These are phyloP conservation scores for Pristionchus mayeri DNA, from an alignment of 2,888 invertebrate genomes.

Conservation along the genomic window DNA sequence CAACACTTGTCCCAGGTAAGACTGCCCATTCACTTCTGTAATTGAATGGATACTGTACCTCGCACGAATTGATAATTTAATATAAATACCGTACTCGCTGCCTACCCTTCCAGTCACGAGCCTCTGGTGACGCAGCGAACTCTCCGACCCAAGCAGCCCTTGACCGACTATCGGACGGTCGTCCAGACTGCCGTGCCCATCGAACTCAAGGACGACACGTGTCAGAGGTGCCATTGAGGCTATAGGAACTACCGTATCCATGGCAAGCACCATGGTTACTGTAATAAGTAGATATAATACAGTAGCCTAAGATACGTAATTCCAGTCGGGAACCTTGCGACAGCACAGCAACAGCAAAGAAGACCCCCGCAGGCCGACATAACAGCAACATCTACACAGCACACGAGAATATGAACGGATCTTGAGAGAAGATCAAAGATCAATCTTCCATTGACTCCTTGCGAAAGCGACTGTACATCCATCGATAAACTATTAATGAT, in stretches of 20 bases:
- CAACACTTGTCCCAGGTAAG: slow-evolving; percentile 8
- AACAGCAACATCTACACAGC: background rate
- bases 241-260: too few relatives aligned
- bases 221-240: too few relatives aligned
- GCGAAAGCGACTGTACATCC: slow-evolving; percentile 36
- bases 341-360: slow-evolving; percentile 24
- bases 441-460: too few relatives aligned
- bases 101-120: background rate
- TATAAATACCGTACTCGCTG: background rate
- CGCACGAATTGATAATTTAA: too few relatives aligned
- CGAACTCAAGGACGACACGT: background rate
- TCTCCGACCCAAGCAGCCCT: background rate
- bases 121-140: background rate
- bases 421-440: too few relatives aligned
- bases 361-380: background rate
- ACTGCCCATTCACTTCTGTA: background rate
- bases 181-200: slow-evolving; percentile 6
- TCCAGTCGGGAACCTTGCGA: slow-evolving; percentile 20
- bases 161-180: background rate
- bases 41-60: too few relatives aligned
- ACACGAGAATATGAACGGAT: background rate
- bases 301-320: background rate
- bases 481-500: slow-evolving; percentile 40
- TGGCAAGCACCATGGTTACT: too few relatives aligned
- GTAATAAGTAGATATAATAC: background rate